Conservation (phyloP, 1,140 invertebrate genomes). For the Plodia interpunctella region DNA sequence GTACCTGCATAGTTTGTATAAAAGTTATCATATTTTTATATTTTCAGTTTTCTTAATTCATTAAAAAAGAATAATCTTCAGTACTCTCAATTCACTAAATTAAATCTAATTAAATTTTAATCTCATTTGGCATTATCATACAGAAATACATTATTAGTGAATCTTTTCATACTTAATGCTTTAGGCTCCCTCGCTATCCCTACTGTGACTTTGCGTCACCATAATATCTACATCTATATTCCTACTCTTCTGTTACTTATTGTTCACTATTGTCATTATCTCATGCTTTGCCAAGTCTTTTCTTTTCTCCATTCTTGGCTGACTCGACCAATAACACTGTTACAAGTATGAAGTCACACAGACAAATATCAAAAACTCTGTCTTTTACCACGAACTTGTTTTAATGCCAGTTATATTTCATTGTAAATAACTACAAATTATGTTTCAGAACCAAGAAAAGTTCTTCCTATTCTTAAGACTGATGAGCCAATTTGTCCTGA, state of each 20-base stretch:
- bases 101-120: too few relatives aligned
- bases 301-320: slow-evolving; percentile 40
- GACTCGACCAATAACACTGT: slow-evolving; percentile 35
- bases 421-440: not conserved
- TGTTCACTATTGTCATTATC: slow-evolving; percentile 48
- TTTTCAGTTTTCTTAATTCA: too few relatives aligned
- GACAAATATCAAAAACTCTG: slow-evolving; percentile 9
- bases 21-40: too few relatives aligned
- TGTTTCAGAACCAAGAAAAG: slow-evolving; percentile 90
- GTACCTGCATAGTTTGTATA: too few relatives aligned
- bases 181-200: not conserved
- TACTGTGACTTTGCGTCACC: not conserved
- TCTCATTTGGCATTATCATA: too few relatives aligned
- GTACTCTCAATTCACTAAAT: too few relatives aligned
- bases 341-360: slow-evolving; percentile 32
- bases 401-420: slow-evolving; percentile 5
- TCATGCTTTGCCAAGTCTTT: slow-evolving; percentile 55
- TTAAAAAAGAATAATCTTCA: too few relatives aligned
- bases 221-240: not conserved
- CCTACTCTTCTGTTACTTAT: slow-evolving; percentile 9
- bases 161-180: not conserved
- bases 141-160: too few relatives aligned
- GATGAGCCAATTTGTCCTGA: slow-evolving; percentile 93
- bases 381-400: slow-evolving; percentile 3
- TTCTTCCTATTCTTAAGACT: slow-evolving; percentile 91